A percentile compares a stretch with the other conserved stretches of the same genome.
Evolutionary conservation across 2,113 vertebrate species (phyloP).

Genomic region (Cercopithecus mona): DNA sequence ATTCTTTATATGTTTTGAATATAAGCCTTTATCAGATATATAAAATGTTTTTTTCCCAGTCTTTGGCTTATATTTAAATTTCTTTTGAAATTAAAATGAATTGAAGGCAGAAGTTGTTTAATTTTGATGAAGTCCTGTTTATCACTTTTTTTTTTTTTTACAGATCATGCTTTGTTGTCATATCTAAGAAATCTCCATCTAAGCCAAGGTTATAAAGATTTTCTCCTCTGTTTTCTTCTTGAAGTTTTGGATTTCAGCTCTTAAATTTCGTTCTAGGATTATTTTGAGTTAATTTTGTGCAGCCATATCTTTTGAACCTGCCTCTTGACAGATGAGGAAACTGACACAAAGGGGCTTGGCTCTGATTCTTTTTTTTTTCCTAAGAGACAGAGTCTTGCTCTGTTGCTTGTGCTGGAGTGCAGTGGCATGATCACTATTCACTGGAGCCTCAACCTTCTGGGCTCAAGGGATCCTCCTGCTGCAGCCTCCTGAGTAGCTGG

Average conservation of each 20-base stretch:
- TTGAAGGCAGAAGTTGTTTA: not conserved
- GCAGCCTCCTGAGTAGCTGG: too few relatives aligned
- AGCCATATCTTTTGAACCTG: not conserved
- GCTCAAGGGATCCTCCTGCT: too few relatives aligned
- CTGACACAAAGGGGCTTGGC: not conserved
- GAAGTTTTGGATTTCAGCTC: not conserved
- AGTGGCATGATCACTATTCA: too few relatives aligned
- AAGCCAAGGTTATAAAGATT: not conserved
- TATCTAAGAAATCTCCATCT: not conserved
- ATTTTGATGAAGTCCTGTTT: conserved; percentile 2
- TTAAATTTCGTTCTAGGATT: not conserved
- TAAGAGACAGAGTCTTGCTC: too few relatives aligned
- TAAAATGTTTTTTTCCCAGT: not conserved
- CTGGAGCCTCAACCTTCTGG: too few relatives aligned
- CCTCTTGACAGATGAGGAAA: not conserved
- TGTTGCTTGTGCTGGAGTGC: too few relatives aligned
- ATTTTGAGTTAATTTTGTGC: not conserved
- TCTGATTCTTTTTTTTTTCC: not conserved
- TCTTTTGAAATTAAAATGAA: not conserved
- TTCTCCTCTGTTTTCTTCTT: not conserved
- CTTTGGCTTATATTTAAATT: conserved; percentile 31
- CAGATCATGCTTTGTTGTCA: not conserved
- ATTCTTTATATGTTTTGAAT: not conserved
- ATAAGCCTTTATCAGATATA: not conserved
- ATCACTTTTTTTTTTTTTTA: not conserved